A percentile compares a stretch with the other conserved stretches of the same genome.
phyloP scores from a whole-genome alignment of 1,140 invertebrate species.

The Calephelis nemesis region DNA sequence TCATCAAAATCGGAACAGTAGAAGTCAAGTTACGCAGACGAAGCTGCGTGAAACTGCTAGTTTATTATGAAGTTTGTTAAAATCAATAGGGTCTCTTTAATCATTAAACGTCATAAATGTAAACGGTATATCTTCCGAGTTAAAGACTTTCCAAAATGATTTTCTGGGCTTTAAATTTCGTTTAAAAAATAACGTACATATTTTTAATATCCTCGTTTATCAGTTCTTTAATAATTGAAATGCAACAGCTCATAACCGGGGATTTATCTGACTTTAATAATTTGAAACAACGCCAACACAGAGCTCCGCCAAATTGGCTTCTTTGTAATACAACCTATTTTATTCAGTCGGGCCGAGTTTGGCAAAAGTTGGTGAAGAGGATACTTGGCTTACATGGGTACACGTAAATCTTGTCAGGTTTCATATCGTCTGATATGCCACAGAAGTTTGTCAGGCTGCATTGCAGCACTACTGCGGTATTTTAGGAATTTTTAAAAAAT shows the following conservation, averaged over 20 bases:
- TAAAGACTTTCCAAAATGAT: too few species aligned
- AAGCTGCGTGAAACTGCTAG: too few species aligned
- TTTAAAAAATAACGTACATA: too few species aligned
- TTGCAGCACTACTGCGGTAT: background rate
- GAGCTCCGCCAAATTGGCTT: background rate
- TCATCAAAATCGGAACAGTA: too few species aligned
- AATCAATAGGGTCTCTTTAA: too few species aligned
- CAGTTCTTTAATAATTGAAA: background rate
- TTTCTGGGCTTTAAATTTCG: too few species aligned
- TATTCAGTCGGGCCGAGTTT: background rate
- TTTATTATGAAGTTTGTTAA: too few species aligned
- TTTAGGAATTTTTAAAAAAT: background rate
- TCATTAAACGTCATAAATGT: too few species aligned
- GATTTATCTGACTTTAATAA: background rate
- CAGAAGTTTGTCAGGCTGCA: background rate
- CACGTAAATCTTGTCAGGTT: background rate
- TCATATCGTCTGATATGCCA: background rate
- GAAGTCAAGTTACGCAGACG: too few species aligned
- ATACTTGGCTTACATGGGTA: background rate
- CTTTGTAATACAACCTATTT: constrained; percentile 1
- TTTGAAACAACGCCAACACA: background rate
- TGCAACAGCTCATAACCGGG: background rate
- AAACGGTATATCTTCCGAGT: too few species aligned
- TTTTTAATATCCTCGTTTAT: background rate
- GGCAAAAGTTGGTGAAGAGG: background rate